Percentiles rank a stretch among this genome's conserved stretches.
These are phyloP conservation scores for Esox niger DNA, from an alignment of 2,113 vertebrate species.

Conservation along the genomic window DNA sequence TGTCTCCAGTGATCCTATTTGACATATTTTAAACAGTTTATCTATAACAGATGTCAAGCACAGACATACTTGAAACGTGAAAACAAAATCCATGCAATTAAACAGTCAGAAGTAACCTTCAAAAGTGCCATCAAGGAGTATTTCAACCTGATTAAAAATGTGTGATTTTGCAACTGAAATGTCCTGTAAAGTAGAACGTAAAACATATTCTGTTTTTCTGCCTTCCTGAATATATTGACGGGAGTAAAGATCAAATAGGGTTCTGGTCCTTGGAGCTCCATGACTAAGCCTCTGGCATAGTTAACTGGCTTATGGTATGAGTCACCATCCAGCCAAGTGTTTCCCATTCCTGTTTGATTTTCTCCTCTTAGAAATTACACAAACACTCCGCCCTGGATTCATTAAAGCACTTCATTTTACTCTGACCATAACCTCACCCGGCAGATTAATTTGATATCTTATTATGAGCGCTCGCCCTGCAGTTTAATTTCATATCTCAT, in stretches of 20 bases:
- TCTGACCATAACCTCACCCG: constrained; percentile 30
- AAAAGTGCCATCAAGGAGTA: background rate
- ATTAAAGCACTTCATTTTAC: constrained; percentile 45
- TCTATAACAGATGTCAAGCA: background rate
- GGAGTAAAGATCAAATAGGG: constrained; percentile 27
- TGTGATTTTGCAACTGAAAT: background rate
- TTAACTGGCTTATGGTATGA: constrained; percentile 59
- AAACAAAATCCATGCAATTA: background rate
- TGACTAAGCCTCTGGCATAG: constrained; percentile 49
- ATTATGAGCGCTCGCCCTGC: constrained; percentile 49
- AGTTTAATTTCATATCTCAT: constrained; percentile 59
- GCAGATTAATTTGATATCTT: constrained; percentile 54
- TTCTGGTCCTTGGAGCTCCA: constrained; percentile 30
- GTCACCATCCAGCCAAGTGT: constrained; percentile 43
- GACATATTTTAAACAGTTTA: background rate
- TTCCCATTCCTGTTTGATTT: constrained; percentile 45
- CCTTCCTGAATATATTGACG: constrained; percentile 11
- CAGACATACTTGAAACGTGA: background rate
- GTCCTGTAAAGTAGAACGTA: constrained; percentile 21
- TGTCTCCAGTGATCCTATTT: too few species aligned
- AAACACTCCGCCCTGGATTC: constrained; percentile 42
- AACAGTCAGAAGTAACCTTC: background rate
- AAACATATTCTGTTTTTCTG: constrained; percentile 8
- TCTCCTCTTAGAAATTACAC: constrained; percentile 43
- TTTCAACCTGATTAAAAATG: background rate